These are phyloP conservation scores for Platyura marginata DNA, from an alignment of 1,140 invertebrate genomes.

Conservation along the genomic window DNA sequence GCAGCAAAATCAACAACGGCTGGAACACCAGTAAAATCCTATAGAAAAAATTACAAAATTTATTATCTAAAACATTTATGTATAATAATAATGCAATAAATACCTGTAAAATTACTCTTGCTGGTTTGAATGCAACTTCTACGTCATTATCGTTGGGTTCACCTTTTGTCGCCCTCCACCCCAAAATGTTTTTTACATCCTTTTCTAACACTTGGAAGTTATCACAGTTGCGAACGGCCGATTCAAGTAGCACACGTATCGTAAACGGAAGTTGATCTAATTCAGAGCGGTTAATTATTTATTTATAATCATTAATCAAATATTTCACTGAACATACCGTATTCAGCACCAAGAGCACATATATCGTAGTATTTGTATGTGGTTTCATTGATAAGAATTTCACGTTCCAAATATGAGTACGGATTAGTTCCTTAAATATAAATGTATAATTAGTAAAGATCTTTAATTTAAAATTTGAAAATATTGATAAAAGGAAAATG, in stretches of 20 bases:
- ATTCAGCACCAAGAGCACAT: slow-evolving; percentile 38
- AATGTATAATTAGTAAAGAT: too few species aligned
- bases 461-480: too few species aligned
- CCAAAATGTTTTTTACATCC: slow-evolving; percentile 82
- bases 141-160: slow-evolving; percentile 38
- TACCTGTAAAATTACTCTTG: slow-evolving; percentile 87
- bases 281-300: not conserved
- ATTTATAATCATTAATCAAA: not conserved
- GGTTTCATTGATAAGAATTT: slow-evolving; percentile 29
- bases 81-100: slow-evolving; percentile 2
- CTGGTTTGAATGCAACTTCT: slow-evolving; percentile 93
- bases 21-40: slow-evolving; percentile 93
- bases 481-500: too few species aligned
- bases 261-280: slow-evolving; percentile 49
- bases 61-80: not conserved
- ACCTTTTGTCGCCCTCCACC: slow-evolving; percentile 65
- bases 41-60: not conserved
- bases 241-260: slow-evolving; percentile 84
- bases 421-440: not conserved
- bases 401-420: not conserved
- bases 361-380: slow-evolving; percentile 54
- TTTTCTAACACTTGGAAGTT: slow-evolving; percentile 71
- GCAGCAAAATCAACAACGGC: slow-evolving; percentile 97
- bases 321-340: slow-evolving; percentile 36
- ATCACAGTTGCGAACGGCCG: slow-evolving; percentile 90